Evolutionary conservation across 2,888 invertebrate genomes (phyloP), one percentile per base, ranked within the genome.

Genomic region (Drosophila eohydei): DNA sequence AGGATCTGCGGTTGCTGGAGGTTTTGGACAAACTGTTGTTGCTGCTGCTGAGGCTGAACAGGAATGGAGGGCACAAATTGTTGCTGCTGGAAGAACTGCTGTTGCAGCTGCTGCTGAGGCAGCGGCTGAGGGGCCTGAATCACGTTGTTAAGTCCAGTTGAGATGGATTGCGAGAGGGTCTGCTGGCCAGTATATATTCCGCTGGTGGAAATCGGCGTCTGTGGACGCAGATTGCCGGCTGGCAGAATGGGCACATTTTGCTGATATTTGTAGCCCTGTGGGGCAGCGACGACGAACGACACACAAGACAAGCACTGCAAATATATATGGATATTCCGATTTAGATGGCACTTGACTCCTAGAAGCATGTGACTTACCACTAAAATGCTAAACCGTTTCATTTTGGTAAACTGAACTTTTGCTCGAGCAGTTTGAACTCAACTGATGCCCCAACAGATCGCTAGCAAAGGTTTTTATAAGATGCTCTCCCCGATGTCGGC

Each of bases 211-310:
- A 74, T 8, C 8, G 85, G 81, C 26, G 78, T 74, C 62, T 89
- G 88, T 2, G 89, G 88, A 32, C 87, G 89, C 56, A 87, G 75
- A 52, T 87, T 88, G 12, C 83, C 87, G 3, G 63, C 50, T 28
- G 77, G 83, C 6, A 84, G 32, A 14, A 54, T 34, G 1, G 78
- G 75, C 7, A 30, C 16, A 40, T 74, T 78, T 34, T 62, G 74
- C 61, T 80, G 83, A 61, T 91, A 91, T 56, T 83, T 89, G 71
- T 91, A 91, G 59, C 83, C 91, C 56, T 86, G 79, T 11, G 83
- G 80, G 28, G 89, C 90, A 9, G 82, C 71, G 9, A 77, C 65
- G 7, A 57, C 67, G 1, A 81, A 63, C 16, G 78, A 54, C 30
- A 78, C 82, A 21, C 81, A 60, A 12, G 80, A 80, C 28, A 90